phyloP scores from a whole-genome alignment of 1,140 invertebrate species.

The Papilio xuthus region DNA sequence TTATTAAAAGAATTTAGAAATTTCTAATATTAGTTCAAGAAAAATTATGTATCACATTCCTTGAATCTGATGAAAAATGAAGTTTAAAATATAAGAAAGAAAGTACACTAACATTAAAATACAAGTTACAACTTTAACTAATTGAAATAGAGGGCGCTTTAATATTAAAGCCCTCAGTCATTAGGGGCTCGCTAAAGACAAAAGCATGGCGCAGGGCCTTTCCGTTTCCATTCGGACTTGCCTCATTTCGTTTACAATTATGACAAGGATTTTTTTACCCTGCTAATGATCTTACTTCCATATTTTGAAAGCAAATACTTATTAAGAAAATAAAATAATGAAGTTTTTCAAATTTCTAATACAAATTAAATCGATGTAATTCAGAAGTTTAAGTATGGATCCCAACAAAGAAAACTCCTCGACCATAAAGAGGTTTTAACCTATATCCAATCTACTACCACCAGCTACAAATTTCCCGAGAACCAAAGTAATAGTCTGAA shows the following conservation, averaged over 20 bases:
- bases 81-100: background rate
- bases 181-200: conserved; percentile 2
- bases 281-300: background rate
- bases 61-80: background rate
- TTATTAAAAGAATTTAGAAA: background rate
- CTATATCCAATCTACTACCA: no score
- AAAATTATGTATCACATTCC: background rate
- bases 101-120: background rate
- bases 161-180: conserved; percentile 25
- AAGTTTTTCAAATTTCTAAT: no score
- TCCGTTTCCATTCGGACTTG: conserved; percentile 24
- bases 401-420: no score
- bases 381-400: background rate
- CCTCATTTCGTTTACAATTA: conserved; percentile 29
- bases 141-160: conserved; percentile 15
- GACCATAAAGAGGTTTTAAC: no score
- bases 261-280: background rate
- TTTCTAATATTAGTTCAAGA: background rate
- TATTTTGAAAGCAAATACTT: no score
- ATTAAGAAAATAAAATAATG: no score
- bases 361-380: background rate
- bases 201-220: conserved; percentile 8
- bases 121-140: background rate
- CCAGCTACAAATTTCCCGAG: background rate
- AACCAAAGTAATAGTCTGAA: background rate